Evolutionary conservation across 1,140 invertebrate genomes (phyloP), one percentile per base, ranked within the genome.

Genomic region (Heliconius himera): DNA sequence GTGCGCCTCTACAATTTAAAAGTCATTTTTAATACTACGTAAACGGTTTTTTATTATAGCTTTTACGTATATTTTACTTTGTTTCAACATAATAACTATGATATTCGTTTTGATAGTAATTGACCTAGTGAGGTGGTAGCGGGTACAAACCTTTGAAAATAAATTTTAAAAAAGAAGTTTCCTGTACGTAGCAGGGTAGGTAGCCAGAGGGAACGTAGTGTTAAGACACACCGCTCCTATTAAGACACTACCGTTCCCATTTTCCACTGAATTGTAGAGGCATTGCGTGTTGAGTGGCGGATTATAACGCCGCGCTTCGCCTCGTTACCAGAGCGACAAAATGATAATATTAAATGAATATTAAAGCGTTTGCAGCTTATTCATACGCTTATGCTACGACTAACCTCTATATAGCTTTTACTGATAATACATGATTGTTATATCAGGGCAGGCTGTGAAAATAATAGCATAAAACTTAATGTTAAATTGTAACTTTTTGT

Each of bases 11-110:
- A 22, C 26, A 66, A 66, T 66, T 66, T 66, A 66, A 66, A 66
- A 66, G 20, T 66, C 22, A 66, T 26, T 26, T 26, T 66, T 66
- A 66, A 16, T 66, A 29, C n/a, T 66, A 26, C 22, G 22, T 66
- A 66, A 66, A 66, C 29, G 60, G 60, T 66, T 66, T 66, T 66
- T 66, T 66, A 29, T 66, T 66, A 26, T 66, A 26, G 60, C 22
- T 66, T 66, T 26, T 4, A 66, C 3, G 26, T 66, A 29, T 66
- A 6, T 66, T 66, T 66, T 66, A 66, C 22, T 26, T 66, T 26
- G 11, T 26, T 66, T 16, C 4, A 66, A 5, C n/a, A 11, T 66
- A 13, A 66, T 29, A 66, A n/a, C 20, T 9, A 22, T 56, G 18
- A 66, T 66, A 66, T 22, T 4, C 13, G 22, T 66, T 66, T 60